Base-by-base conservation (phyloP, 2,888 invertebrate genomes). In the Syrista parreyssii region DNA sequence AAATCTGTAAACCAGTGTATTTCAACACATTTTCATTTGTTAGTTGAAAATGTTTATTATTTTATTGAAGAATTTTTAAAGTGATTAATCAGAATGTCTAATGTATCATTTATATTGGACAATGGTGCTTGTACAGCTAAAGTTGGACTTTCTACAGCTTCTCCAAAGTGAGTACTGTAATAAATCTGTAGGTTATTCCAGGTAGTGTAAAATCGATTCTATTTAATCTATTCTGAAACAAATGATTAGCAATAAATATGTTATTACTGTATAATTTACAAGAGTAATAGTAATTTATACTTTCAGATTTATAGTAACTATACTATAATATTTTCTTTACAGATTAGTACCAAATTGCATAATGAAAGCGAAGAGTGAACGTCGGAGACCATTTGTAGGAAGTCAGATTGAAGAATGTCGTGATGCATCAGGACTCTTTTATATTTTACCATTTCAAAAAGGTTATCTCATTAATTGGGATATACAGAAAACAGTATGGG, bases 381-480 rank as follows among this genome's bases (percentile, higher is more conserved):
- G 98, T 76, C 95, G 98, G 12, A 94, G 99, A 72, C 96, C 98
- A 0, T 99, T 99, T 91, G 95, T 99, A 78, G 99, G 96, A 0
- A 95, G 96, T 86, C 99, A 99, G 93, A 96, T 99, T 30, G 97
- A 99, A 80, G 99, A 99, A 85, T 99, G 99, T 89, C 94, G 98
- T 35, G 99, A 99, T 90, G 96, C 97, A 1, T 98, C 99, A 0
- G 98, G 98, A 0, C 92, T 99, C 1, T 99, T 96, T 91, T 99
- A 97, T 89, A 95, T 98, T 76, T 92, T 99, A 76, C 97, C 99
- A 0, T 98, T 97, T 89, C 98, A 99, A 92, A 97, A 96, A 93
- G 99, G 99, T 0, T 98, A 97, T 86, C 93, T 99, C 0, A 95
- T 98, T 0, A 99, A 99, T 89, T 99, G 98, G 98, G 99, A 99